phyloP scores from a whole-genome alignment of 2,113 vertebrate genomes.

The Phyllostomus discolor region DNA sequence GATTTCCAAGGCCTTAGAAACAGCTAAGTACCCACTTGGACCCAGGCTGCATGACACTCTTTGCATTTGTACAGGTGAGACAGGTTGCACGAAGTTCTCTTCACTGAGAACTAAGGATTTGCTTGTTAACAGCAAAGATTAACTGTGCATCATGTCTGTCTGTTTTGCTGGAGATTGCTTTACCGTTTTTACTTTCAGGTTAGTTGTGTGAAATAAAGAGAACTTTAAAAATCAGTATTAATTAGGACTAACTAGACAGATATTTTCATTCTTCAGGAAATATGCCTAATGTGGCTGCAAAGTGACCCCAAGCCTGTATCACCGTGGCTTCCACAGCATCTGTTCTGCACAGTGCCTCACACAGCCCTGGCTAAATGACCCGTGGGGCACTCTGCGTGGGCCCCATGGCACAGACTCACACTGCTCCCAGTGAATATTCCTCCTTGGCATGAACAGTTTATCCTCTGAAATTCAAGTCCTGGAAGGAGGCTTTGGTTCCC shows the following conservation, averaged over 20 bases:
- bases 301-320: background rate
- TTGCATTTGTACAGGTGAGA: background rate
- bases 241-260: background rate
- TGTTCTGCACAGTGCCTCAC: background rate
- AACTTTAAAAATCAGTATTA: background rate
- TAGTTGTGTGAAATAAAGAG: background rate
- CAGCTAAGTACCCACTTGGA: background rate
- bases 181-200: background rate
- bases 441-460: background rate
- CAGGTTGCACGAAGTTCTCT: background rate
- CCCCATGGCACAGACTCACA: too few species aligned
- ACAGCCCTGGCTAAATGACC: background rate
- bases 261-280: background rate
- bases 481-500: background rate
- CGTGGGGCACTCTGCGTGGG: background rate
- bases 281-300: background rate
- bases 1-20: background rate
- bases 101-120: background rate
- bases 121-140: background rate
- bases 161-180: background rate
- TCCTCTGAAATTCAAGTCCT: background rate
- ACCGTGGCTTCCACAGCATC: background rate
- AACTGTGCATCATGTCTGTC: background rate
- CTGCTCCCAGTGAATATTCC: background rate
- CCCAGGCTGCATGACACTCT: rapidly evolving